Evolutionary conservation across 2,113 vertebrate genomes (phyloP).

Genomic region (Garra rufa): DNA sequence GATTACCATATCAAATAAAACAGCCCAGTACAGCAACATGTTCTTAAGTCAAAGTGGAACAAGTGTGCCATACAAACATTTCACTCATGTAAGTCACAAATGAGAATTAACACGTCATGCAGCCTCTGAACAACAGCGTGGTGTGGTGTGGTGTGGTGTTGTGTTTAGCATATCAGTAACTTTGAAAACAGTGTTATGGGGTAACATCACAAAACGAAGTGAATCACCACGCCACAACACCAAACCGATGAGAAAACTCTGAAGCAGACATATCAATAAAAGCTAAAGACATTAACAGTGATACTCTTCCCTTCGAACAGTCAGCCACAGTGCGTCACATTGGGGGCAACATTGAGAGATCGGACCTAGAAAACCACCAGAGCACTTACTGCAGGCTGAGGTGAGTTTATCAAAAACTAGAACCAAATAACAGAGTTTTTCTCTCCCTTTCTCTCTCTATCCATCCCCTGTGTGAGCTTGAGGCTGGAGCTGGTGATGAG

Average conservation of each 20-base stretch:
- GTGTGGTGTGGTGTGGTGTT: conserved; percentile 49
- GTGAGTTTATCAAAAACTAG: not conserved
- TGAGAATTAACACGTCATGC: conserved; percentile 57
- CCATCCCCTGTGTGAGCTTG: conserved; percentile 47
- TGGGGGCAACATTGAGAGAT: conserved; percentile 44
- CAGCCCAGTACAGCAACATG: not conserved
- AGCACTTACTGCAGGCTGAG: conserved; percentile 31
- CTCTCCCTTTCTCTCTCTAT: conserved; percentile 35
- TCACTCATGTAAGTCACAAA: conserved; percentile 42
- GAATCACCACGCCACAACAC: conserved; percentile 52
- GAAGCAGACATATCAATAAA: conserved; percentile 49
- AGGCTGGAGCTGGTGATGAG: conserved; percentile 56
- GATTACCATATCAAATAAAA: not conserved
- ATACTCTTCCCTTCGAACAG: conserved; percentile 48
- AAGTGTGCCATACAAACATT: conserved; percentile 19
- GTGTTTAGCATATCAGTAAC: conserved; percentile 39
- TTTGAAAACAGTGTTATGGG: conserved; percentile 49
- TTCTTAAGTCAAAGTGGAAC: conserved; percentile 17
- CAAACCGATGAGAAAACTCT: conserved; percentile 50
- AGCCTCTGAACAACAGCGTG: conserved; percentile 48
- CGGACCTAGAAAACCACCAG: conserved; percentile 8
- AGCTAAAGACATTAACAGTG: conserved; percentile 34
- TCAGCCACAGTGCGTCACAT: conserved; percentile 55
- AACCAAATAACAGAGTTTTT: not conserved
- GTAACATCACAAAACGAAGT: conserved; percentile 56